Evolutionary conservation across 2,797 vertebrate species (phyloP).

Genomic region (Parauchenoglanis ngamensis): DNA sequence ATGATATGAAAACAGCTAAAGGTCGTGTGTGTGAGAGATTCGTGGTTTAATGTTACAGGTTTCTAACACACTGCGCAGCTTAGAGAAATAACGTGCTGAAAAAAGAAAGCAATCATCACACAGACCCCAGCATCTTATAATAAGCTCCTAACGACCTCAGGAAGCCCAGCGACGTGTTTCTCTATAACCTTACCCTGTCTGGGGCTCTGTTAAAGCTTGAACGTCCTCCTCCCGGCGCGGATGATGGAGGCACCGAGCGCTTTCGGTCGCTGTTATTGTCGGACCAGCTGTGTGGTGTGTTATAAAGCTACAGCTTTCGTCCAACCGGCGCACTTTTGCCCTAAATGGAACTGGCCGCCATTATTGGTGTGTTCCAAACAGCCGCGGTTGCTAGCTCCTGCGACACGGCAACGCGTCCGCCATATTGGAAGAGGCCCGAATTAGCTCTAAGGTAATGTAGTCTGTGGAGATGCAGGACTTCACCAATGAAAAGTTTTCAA

Average conservation of each 20-base stretch:
- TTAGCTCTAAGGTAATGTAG: background rate
- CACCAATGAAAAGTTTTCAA: background rate
- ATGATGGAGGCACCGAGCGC: slow-evolving; percentile 6
- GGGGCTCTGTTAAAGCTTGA: slow-evolving; percentile 21
- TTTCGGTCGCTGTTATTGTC: slow-evolving; percentile 23
- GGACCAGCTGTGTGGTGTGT: slow-evolving; percentile 18
- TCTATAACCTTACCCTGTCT: slow-evolving; percentile 36
- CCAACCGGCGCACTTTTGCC: background rate
- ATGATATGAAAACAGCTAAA: background rate
- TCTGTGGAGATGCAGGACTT: background rate
- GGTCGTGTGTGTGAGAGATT: background rate
- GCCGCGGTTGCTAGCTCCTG: background rate
- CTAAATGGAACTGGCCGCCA: background rate
- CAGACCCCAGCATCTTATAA: background rate
- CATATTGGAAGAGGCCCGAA: background rate
- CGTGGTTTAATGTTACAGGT: background rate
- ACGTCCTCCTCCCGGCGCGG: slow-evolving; percentile 12
- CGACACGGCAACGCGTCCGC: background rate
- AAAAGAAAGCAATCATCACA: background rate
- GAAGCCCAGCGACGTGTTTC: no score
- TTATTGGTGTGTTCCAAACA: slow-evolving; percentile 1
- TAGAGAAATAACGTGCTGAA: background rate
- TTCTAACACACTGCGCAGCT: background rate
- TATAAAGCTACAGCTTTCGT: background rate
- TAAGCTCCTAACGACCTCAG: background rate